A percentile compares a stretch with the other conserved stretches of the same genome.
Conservation (phyloP, 1,140 invertebrate genomes). For the Drosophila serrata region DNA sequence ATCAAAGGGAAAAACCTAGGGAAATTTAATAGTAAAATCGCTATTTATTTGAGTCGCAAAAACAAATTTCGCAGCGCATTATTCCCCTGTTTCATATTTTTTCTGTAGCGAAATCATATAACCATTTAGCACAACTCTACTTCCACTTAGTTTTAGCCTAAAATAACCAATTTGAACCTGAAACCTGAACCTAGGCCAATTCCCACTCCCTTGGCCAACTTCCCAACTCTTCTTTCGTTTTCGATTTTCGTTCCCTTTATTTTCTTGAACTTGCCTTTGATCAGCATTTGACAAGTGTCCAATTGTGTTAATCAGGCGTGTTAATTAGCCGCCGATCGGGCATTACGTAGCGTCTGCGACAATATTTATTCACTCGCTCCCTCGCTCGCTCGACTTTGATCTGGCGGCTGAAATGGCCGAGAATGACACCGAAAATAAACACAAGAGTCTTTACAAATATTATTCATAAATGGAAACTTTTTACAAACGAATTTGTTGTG, state of each 20-base stretch:
- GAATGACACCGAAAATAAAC: slow-evolving; percentile 37
- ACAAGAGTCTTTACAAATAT: slow-evolving; percentile 48
- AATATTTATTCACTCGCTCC: slow-evolving; percentile 53
- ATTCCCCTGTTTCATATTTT: too few relatives aligned
- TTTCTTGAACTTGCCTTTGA: slow-evolving; percentile 12
- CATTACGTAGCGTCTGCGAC: slow-evolving; percentile 64
- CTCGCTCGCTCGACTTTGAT: slow-evolving; percentile 42
- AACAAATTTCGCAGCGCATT: background rate
- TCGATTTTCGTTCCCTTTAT: background rate
- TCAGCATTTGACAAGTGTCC: slow-evolving; percentile 20
- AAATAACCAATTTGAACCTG: background rate
- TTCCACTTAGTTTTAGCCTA: background rate
- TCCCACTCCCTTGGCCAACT: slow-evolving; percentile 14
- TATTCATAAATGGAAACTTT: slow-evolving; percentile 51
- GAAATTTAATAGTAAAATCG: background rate
- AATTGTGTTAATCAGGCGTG: slow-evolving; percentile 64
- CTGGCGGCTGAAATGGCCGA: slow-evolving; percentile 23
- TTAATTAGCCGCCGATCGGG: slow-evolving; percentile 64
- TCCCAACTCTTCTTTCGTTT: background rate
- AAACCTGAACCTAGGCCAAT: slow-evolving; percentile 22
- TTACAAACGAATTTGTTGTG: slow-evolving; percentile 39
- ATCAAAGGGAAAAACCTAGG: slow-evolving; percentile 1
- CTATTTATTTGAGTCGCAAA: slow-evolving; percentile 9
- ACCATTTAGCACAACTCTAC: slow-evolving; percentile 14
- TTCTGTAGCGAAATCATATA: background rate